Evolutionary conservation across 1,140 invertebrate species (phyloP).

Genomic region (Andrena cerasifolii): DNA sequence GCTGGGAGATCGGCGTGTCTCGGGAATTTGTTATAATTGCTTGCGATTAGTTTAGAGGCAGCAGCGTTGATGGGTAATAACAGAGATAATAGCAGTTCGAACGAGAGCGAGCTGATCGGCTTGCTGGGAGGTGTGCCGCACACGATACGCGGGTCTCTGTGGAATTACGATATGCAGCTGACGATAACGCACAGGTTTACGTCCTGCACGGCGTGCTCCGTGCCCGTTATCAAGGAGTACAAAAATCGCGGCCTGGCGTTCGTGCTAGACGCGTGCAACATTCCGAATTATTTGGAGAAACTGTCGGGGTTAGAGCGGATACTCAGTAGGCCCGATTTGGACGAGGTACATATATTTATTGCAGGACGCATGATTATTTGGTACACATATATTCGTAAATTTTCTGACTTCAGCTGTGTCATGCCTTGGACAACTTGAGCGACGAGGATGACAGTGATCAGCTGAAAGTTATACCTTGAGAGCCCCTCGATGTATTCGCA

Average conservation of each 20-base stretch:
- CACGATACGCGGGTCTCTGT: conserved; percentile 95
- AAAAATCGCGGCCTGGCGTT: conserved; percentile 88
- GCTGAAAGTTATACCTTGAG: background rate
- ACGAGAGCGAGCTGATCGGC: conserved; percentile 83
- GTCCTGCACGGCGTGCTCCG: conserved; percentile 96
- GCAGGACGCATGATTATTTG: background rate
- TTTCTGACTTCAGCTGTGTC: conserved; percentile 70
- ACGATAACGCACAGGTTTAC: conserved; percentile 93
- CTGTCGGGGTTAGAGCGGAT: conserved; percentile 92
- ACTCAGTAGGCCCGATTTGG: conserved; percentile 85
- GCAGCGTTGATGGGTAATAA: conserved; percentile 80
- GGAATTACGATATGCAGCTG: conserved; percentile 89
- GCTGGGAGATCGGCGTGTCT: too few species aligned
- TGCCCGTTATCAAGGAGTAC: conserved; percentile 87
- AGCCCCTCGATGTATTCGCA: background rate
- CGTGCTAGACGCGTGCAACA: conserved; percentile 92
- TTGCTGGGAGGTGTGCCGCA: conserved; percentile 95
- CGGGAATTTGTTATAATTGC: conserved; percentile 47
- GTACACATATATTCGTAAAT: background rate
- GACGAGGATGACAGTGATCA: conserved; percentile 63
- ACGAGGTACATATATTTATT: conserved; percentile 82
- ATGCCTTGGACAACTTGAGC: conserved; percentile 70
- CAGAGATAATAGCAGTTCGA: conserved; percentile 85
- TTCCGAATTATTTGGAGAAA: conserved; percentile 92
- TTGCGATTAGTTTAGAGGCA: conserved; percentile 76